phyloP scores from a whole-genome alignment of 2,113 vertebrate species.

The Psilopsiagon aurifrons region DNA sequence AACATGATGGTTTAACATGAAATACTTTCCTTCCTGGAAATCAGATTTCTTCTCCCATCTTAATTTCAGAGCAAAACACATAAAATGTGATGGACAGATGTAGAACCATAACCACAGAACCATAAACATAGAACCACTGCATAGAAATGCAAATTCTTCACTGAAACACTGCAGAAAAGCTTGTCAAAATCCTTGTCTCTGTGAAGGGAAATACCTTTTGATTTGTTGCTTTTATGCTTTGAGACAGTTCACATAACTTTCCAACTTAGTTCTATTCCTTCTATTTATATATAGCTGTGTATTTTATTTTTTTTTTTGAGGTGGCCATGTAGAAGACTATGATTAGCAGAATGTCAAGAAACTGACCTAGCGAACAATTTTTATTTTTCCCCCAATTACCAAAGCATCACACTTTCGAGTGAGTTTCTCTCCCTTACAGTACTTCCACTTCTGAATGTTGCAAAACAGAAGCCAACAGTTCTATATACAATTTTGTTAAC shows the following conservation, averaged over 20 bases:
- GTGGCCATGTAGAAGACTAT: background rate
- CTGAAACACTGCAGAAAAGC: background rate
- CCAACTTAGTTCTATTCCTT: background rate
- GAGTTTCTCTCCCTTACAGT: background rate
- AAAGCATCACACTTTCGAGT: background rate
- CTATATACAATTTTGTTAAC: background rate
- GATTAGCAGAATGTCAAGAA: background rate
- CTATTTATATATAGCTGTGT: background rate
- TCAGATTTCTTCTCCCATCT: background rate
- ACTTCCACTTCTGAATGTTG: background rate
- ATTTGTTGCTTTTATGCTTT: background rate
- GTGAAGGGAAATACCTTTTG: background rate
- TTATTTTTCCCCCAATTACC: background rate
- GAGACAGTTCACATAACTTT: background rate
- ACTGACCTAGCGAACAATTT: background rate
- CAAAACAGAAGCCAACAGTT: background rate
- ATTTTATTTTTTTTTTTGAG: background rate
- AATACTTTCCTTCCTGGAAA: conserved; percentile 9
- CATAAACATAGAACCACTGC: background rate
- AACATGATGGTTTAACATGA: conserved; percentile 40
- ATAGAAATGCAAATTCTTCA: background rate
- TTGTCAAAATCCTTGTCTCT: background rate
- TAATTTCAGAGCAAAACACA: background rate
- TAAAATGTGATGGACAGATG: background rate
- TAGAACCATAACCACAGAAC: background rate